Percentiles rank a stretch among this genome's conserved stretches.
These are phyloP conservation scores for Argyrosomus regius DNA, from an alignment of 2,797 vertebrate species.

Conservation along the genomic window DNA sequence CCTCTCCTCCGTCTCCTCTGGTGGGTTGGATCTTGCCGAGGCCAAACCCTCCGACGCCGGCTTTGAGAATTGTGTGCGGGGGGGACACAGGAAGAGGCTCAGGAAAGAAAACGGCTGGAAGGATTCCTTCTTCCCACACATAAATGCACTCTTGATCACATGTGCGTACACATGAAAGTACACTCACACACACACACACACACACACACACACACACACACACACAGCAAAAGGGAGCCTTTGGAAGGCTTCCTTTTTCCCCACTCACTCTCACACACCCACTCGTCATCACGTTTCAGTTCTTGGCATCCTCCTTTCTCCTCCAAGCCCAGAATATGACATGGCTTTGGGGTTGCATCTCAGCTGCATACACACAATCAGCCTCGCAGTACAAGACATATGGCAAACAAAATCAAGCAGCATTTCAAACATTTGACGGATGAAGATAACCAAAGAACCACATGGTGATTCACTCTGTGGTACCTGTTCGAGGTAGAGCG, in stretches of 20 bases:
- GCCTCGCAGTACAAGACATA: constrained; percentile 63
- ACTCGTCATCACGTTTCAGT: constrained; percentile 77
- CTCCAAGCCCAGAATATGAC: constrained; percentile 79
- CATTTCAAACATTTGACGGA: constrained; percentile 58
- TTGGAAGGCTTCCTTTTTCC: constrained; percentile 66
- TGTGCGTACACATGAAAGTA: constrained; percentile 68
- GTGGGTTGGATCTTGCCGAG: constrained; percentile 66
- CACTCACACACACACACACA: constrained; percentile 30
- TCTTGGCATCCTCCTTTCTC: constrained; percentile 70
- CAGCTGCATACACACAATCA: constrained; percentile 68
- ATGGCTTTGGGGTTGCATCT: constrained; percentile 76
- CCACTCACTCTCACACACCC: constrained; percentile 72
- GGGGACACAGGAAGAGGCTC: constrained; percentile 72
- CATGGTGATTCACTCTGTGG: constrained; percentile 36
- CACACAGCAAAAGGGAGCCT: constrained; percentile 34
- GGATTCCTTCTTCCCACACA: constrained; percentile 79
- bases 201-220: constrained; percentile 13
- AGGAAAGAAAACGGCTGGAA: constrained; percentile 76
- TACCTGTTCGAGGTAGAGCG: constrained; percentile 31
- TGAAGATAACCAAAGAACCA: constrained; percentile 53
- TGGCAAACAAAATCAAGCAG: constrained; percentile 61
- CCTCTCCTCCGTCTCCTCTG: constrained; percentile 63
- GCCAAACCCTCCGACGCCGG: constrained; percentile 73
- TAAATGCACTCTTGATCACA: constrained; percentile 74
- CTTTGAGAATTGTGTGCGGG: constrained; percentile 56